Conservation (phyloP, 1,140 invertebrate species). For the Laupala kohalensis region DNA sequence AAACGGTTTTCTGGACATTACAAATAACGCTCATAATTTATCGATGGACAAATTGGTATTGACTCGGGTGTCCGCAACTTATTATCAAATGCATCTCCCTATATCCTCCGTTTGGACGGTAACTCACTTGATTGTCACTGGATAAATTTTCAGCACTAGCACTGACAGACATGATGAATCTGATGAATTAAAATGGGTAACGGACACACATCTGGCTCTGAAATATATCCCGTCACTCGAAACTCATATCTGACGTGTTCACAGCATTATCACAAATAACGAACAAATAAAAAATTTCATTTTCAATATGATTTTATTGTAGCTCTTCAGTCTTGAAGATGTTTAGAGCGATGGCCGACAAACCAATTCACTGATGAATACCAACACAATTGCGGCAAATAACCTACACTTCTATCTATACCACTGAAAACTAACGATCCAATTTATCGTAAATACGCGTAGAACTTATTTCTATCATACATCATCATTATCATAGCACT, state of each 20-base stretch:
- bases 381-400: too few species aligned
- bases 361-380: too few species aligned
- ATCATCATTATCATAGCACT: too few species aligned
- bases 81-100: too few species aligned
- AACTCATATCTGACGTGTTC: neutral
- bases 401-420: too few species aligned
- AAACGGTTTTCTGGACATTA: neutral
- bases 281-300: neutral
- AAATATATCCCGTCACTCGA: neutral
- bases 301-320: neutral
- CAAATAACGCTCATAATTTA: slow-evolving; percentile 1
- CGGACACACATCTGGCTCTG: neutral
- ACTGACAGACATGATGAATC: slow-evolving; percentile 43
- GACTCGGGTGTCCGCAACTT: too few species aligned
- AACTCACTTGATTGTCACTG: slow-evolving; percentile 40
- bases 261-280: neutral
- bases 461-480: too few species aligned
- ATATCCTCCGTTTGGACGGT: slow-evolving; percentile 23
- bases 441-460: too few species aligned
- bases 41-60: slow-evolving; percentile 11
- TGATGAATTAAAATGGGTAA: neutral
- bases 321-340: neutral
- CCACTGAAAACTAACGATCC: too few species aligned
- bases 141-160: slow-evolving; percentile 50
- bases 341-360: neutral